These are phyloP conservation scores for Crocodylus rhombifer DNA, from an alignment of 2,797 vertebrate genomes.

Conservation along the genomic window DNA sequence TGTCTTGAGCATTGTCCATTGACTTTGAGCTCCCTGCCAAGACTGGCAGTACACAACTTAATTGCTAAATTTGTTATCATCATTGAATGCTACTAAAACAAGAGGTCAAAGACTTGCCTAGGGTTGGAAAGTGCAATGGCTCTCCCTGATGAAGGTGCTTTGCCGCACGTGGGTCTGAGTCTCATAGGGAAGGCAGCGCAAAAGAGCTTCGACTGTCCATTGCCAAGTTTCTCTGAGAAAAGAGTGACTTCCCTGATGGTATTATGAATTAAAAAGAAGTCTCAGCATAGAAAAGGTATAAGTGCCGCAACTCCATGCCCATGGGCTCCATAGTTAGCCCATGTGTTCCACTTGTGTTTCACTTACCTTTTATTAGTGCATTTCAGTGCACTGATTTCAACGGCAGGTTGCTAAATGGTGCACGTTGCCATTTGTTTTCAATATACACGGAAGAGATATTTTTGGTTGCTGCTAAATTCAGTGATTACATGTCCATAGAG, in stretches of 20 bases:
- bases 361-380: fast-evolving
- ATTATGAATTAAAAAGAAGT: neutral
- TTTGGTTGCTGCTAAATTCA: neutral
- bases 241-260: neutral
- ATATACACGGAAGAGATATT: neutral
- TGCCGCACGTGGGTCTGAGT: neutral
- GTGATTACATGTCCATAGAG: fast-evolving
- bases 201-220: neutral
- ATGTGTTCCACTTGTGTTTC: neutral
- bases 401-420: neutral
- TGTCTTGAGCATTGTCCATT: neutral
- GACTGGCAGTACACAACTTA: neutral
- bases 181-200: neutral
- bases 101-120: neutral
- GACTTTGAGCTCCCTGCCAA: neutral
- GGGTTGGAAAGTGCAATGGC: neutral
- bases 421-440: neutral
- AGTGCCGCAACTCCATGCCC: fast-evolving
- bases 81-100: too few species aligned
- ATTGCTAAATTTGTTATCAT: too few species aligned
- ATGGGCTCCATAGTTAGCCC: neutral
- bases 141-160: neutral
- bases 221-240: neutral
- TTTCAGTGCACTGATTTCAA: neutral
- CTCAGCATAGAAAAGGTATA: neutral